Evolutionary conservation across 2,888 invertebrate species (phyloP).

Genomic region (Megastigmus dorsalis): DNA sequence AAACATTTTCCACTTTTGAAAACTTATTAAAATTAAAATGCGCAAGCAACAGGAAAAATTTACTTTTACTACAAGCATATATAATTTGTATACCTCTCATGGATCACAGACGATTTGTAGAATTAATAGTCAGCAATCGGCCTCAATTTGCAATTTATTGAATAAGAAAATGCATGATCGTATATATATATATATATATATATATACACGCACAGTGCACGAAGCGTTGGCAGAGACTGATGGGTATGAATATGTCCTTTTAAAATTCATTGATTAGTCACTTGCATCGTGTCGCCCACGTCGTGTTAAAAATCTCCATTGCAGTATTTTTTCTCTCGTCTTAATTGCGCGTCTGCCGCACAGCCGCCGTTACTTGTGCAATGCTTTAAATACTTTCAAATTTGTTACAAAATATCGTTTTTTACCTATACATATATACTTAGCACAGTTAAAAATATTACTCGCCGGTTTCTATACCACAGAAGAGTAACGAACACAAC

Average conservation of each 20-base stretch:
- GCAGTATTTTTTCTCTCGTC: not conserved
- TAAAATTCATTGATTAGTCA: slow-evolving; percentile 42
- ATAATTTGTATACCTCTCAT: not conserved
- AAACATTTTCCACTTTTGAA: not conserved
- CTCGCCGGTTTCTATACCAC: too few relatives aligned
- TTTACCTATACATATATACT: too few relatives aligned
- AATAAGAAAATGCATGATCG: too few relatives aligned
- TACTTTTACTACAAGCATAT: too few relatives aligned
- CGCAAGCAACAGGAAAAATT: not conserved
- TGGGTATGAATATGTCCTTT: slow-evolving; percentile 21
- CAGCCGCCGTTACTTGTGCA: slow-evolving; percentile 5
- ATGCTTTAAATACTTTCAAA: too few relatives aligned
- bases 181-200: too few relatives aligned
- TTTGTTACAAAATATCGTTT: too few relatives aligned
- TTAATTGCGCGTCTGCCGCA: slow-evolving; percentile 5
- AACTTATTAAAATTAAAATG: too few relatives aligned
- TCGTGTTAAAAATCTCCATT: slow-evolving; percentile 20
- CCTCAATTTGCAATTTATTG: slow-evolving; percentile 19
- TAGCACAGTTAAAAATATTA: too few relatives aligned
- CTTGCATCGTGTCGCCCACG: slow-evolving; percentile 23
- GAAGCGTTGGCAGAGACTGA: not conserved
- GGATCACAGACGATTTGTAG: not conserved
- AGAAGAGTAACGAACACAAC: too few relatives aligned
- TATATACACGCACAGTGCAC: too few relatives aligned
- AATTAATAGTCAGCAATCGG: slow-evolving; percentile 25